Base-by-base conservation (phyloP, 2,888 invertebrate species). In the Noctua comes region DNA sequence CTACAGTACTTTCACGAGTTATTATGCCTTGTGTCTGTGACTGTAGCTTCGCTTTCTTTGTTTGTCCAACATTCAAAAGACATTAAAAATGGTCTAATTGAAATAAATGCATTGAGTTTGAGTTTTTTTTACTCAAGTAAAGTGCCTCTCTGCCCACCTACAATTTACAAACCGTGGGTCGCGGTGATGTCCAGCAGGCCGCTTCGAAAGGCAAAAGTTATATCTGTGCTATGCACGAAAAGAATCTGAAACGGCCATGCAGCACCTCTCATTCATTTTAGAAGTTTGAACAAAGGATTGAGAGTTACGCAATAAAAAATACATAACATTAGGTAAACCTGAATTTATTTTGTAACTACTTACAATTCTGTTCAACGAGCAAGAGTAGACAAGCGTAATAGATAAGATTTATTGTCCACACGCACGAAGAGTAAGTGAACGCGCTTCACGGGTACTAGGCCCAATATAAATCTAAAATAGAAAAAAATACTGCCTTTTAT, bases 381-480 rank as follows among this genome's bases (percentile, higher is more conserved):
- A 54, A 11, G n/a, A 2, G 40, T 48, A 76, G 86, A 82, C 72
- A 84, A 43, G 70, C 86, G 83, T 48, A 77, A 66, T 21, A 64
- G 5, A 70, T 73, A 66, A 82, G 82, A 82, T 84, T 82, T 75
- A 85, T 84, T 36, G 77, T 70, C 46, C 1, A 59, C 40, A 77
- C 77, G 77, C 77, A 85, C 86, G 86, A 68, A 62, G n/a, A 48
- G 73, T 51, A 43, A 64, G 62, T 62, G 69, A 80, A 80, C 54
- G 70, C 72, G 68, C 72, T 62, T 40, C 72, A 76, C 43, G 27
- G 24, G 36, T 40, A 16, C 68, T 74, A 27, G 21, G 27, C 51
- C 51, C 21, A 68, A 64, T 36, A 71, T 27, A 79, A 40, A 79
- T 72, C 36, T 43, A 66, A 73, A 83, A 72, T 18, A 51, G 36